phyloP scores from a whole-genome alignment of 2,888 invertebrate genomes.

The Tromatobia lineatoria region DNA sequence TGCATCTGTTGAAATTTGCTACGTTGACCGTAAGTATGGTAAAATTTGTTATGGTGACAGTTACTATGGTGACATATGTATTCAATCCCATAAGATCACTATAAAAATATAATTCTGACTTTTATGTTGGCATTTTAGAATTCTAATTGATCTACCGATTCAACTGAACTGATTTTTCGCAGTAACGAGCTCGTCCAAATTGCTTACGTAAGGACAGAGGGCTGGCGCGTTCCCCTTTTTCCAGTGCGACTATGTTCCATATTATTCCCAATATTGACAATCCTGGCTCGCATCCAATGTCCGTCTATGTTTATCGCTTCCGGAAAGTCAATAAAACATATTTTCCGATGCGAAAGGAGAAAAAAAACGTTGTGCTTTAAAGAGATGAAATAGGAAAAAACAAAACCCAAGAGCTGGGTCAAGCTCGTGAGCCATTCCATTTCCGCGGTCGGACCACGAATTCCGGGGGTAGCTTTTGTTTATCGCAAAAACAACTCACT shows the following conservation, averaged over 20 bases:
- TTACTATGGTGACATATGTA: too few relatives aligned
- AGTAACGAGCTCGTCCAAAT: too few relatives aligned
- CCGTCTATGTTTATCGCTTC: not conserved
- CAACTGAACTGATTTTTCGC: too few relatives aligned
- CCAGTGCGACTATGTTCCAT: not conserved
- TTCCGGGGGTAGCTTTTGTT: slow-evolving; percentile 13
- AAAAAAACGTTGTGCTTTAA: not conserved
- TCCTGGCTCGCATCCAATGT: not conserved
- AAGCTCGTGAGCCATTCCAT: slow-evolving; percentile 49
- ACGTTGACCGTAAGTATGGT: too few relatives aligned
- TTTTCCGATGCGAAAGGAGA: not conserved
- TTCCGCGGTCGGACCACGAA: slow-evolving; percentile 40
- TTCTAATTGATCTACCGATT: too few relatives aligned
- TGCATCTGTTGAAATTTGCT: too few relatives aligned
- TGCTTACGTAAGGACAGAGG: not conserved
- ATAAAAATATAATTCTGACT: too few relatives aligned
- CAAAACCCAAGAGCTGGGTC: slow-evolving; percentile 15
- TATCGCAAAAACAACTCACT: not conserved
- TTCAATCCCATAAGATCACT: too few relatives aligned
- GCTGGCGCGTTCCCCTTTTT: not conserved
- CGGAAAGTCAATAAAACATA: not conserved
- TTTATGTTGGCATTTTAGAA: too few relatives aligned
- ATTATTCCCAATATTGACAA: not conserved
- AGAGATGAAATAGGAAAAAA: not conserved
- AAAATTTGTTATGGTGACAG: too few relatives aligned